Conservation (phyloP, 2,797 vertebrate genomes). For the Chelon labrosus region DNA sequence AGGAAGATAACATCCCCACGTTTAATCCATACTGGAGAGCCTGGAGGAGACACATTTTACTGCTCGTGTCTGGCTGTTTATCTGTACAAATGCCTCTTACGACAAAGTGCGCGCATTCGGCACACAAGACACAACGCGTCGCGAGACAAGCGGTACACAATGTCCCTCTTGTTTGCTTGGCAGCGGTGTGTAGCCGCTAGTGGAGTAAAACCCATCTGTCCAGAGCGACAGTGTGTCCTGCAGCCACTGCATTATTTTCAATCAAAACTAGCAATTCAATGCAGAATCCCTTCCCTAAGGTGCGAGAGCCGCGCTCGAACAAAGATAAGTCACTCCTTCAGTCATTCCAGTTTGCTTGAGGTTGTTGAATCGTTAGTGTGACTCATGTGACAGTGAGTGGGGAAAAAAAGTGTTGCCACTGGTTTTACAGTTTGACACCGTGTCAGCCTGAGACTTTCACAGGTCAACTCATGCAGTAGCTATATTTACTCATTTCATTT, state of each 20-base stretch:
- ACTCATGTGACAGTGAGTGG: conserved; percentile 29
- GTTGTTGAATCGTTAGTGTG: conserved; percentile 58
- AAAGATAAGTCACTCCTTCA: conserved; percentile 67
- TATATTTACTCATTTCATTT: conserved; percentile 71
- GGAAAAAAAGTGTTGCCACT: conserved; percentile 25
- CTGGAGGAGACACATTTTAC: conserved; percentile 67
- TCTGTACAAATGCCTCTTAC: conserved; percentile 36
- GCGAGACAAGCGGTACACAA: conserved; percentile 47
- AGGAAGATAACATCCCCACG: conserved; percentile 69
- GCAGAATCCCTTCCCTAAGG: conserved; percentile 66
- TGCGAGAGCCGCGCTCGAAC: conserved; percentile 53
- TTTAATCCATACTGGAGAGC: conserved; percentile 66
- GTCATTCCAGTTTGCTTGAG: conserved; percentile 62
- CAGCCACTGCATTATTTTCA: conserved; percentile 70
- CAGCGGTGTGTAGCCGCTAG: conserved; percentile 44
- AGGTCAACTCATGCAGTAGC: conserved; percentile 41
- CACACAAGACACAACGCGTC: conserved; percentile 37
- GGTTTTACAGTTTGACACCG: conserved; percentile 47
- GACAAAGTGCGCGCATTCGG: conserved; percentile 48
- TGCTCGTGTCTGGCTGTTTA: conserved; percentile 53
- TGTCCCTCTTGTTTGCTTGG: conserved; percentile 31
- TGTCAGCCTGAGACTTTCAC: conserved; percentile 46
- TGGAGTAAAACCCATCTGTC: conserved; percentile 65
- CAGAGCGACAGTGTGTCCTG: conserved; percentile 35
- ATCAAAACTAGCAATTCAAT: conserved; percentile 69